Base-by-base conservation (phyloP, 2,888 invertebrate species). In the Cordilura impudica region DNA sequence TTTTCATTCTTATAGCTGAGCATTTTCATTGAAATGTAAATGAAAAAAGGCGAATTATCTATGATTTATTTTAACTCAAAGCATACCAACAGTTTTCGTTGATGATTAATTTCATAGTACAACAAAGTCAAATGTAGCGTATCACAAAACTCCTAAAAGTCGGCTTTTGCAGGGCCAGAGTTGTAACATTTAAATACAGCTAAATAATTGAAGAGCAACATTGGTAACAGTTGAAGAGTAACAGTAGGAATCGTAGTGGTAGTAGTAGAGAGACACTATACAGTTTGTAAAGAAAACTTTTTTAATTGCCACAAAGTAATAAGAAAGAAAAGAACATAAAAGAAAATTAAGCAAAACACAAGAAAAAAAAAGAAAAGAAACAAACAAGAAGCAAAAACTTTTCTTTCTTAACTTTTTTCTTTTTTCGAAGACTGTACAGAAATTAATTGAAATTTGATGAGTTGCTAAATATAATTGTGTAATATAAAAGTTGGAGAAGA, bases 401-500 rank as follows among this genome's bases (percentile, higher is more conserved):
- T 43, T 10, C 8, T 26, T 49, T 60, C n/a, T n/a, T 21, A 19
- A 69, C 47, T 56, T 70, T 51, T 67, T 7, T 26, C 19, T 31
- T 60, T 58, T 26, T 47, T 39, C 45, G 10, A 47, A 19, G 67
- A 60, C 35, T 60, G 26, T 47, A 18, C 23, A 53, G 54, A 67
- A 56, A 75, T 67, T 75, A 75, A 79, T 79, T 79, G 66, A 75
- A 71, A 74, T 67, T 74, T 74, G 70, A 79, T 79, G 74, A 79
- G 65, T 78, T 78, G 78, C 56, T 79, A 66, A 79, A 79, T 79
- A 71, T 23, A 29, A 74, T 54, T 54, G 39, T 66, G 23, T 47
- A 49, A 63, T 21, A 63, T 35, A 19, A 31, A 35, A 63, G 51
- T 2, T 35, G 12, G 1, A 39, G n/a, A 39, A n/a, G n/a, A 8